Evolutionary conservation across 2,113 vertebrate genomes (phyloP), one percentile per base, ranked within the genome.

Genomic region (Cyphomyrus plagiostoma): DNA sequence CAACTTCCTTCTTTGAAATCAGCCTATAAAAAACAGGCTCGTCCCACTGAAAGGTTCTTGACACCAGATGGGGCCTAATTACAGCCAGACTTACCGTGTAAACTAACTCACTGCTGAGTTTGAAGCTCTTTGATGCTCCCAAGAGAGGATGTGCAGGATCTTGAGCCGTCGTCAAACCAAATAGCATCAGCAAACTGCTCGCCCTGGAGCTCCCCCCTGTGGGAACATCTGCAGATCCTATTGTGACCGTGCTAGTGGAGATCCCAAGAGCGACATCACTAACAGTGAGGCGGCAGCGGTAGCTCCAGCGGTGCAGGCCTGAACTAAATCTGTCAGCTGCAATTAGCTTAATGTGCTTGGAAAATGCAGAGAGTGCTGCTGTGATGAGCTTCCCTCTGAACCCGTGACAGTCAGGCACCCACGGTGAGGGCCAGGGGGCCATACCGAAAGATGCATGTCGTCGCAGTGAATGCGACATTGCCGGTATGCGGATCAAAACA

Each of bases 331-430:
- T 89, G 66, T 89, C 88, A 80, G 46, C 88, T 39, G 26, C 88
- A 89, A 89, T 89, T 89, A 89, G 88, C 74, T 82, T 82, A 89
- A 82, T 89, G 74, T 83, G 74, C 19, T 88, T 42, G n/a, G 62
- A 66, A 70, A 30, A 42, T 45, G 84, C 48, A 50, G 45, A 30
- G 45, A 30, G 26, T 30, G 53, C 58, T 11, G 17, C 74, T 88
- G 45, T 49, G 88, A 49, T 77, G 88, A 80, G 48, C 66, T 88
- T 89, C 70, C 11, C 66, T 89, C 6, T 21, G 30, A 82, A 83
- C n/a, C 49, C 35, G 30, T 52, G 70, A 82, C 30, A 49, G 70
- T 49, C 70, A 89, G 13, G 17, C 46, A 19, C 50, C 86, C 26
- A 8, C n/a, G 26, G 62, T 66, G 7, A 66, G 10, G 62, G 9